Percentiles rank a stretch among this genome's conserved stretches.
Conservation (phyloP, 2,888 invertebrate genomes). For the Maniola hyperantus region DNA sequence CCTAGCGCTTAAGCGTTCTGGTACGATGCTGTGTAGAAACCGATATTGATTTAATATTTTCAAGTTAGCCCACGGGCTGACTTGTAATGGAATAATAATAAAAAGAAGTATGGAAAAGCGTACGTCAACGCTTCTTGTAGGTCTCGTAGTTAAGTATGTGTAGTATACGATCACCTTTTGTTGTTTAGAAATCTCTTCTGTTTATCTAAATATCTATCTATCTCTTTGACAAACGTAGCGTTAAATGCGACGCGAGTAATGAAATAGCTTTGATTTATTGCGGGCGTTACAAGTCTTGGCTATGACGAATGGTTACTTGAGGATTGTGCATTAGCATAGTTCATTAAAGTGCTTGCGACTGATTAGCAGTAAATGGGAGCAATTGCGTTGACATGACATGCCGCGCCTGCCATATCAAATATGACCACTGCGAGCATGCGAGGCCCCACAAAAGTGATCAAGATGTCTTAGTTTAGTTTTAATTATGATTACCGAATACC, state of each 20-base stretch:
- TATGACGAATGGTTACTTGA: slow-evolving; percentile 33
- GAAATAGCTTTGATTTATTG: slow-evolving; percentile 34
- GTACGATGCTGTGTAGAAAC: too few species aligned
- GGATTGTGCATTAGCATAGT: slow-evolving; percentile 30
- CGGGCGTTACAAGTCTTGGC: slow-evolving; percentile 24
- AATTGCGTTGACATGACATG: slow-evolving; percentile 30
- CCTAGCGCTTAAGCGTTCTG: too few species aligned
- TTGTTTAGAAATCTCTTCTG: slow-evolving; percentile 6
- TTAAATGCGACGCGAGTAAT: slow-evolving; percentile 24
- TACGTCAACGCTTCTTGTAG: too few species aligned
- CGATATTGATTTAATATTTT: too few species aligned
- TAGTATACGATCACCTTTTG: not conserved
- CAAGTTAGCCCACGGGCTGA: too few species aligned
- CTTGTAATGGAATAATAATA: too few species aligned
- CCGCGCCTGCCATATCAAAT: slow-evolving; percentile 17
- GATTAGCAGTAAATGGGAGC: slow-evolving; percentile 41
- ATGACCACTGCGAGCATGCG: not conserved
- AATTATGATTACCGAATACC: too few species aligned
- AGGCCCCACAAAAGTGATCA: not conserved
- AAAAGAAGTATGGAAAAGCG: too few species aligned
- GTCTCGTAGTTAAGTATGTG: not conserved
- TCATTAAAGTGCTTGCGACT: slow-evolving; percentile 39
- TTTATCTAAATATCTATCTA: too few species aligned
- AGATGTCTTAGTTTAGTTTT: not conserved
- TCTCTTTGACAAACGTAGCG: slow-evolving; percentile 25